Percentiles rank a stretch among this genome's conserved stretches.
Evolutionary conservation across 2,113 vertebrate species (phyloP).

Genomic region (Pachycephala philippinensis): DNA sequence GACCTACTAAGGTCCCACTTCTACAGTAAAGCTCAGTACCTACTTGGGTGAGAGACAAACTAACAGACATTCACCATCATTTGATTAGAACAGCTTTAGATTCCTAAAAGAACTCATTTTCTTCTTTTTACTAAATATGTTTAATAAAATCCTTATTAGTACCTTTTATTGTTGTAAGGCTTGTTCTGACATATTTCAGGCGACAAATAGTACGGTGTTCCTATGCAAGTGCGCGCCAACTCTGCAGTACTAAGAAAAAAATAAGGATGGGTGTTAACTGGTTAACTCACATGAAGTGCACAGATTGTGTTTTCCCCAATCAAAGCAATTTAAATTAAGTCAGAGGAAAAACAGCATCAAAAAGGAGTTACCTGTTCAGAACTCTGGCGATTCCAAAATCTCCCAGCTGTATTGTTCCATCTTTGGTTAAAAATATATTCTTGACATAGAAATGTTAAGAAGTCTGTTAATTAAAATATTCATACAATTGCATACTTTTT

Average conservation of each 20-base stretch:
- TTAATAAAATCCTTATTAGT: not conserved
- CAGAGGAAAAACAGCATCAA: not conserved
- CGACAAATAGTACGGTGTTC: slow-evolving; percentile 95
- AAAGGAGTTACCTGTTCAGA: slow-evolving; percentile 85
- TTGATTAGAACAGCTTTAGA: not conserved
- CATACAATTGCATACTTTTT: not conserved
- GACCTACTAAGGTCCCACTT: not conserved
- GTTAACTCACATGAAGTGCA: not conserved
- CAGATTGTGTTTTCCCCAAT: not conserved
- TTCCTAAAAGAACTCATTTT: not conserved
- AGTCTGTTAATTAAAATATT: slow-evolving; percentile 51
- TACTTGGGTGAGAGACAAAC: not conserved
- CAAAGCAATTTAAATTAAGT: not conserved
- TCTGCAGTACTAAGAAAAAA: slow-evolving; percentile 86
- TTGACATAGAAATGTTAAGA: slow-evolving; percentile 39
- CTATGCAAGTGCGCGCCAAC: slow-evolving; percentile 94
- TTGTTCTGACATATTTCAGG: slow-evolving; percentile 99
- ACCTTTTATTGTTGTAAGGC: slow-evolving; percentile 99
- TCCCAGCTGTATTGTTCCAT: slow-evolving; percentile 93
- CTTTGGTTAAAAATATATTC: slow-evolving; percentile 99
- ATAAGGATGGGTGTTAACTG: not conserved
- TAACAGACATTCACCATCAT: not conserved
- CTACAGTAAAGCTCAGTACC: not conserved
- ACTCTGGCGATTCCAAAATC: slow-evolving; percentile 98
- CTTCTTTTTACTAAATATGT: not conserved